Evolutionary conservation across 2,888 invertebrate species (phyloP).

Genomic region (Diadegma fenestrale): DNA sequence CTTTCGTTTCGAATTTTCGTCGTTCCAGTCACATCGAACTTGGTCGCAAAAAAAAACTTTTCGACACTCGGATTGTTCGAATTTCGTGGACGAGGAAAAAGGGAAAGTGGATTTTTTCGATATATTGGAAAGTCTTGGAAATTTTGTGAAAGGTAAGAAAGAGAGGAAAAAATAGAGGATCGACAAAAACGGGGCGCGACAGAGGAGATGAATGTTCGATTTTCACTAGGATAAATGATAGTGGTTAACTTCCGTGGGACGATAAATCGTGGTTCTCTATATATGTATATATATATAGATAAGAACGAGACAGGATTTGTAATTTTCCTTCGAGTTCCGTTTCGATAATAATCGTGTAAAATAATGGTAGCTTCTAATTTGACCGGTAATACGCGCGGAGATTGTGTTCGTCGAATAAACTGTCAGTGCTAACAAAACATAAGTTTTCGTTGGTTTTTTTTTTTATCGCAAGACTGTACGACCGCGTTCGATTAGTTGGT

Average conservation of each 20-base stretch:
- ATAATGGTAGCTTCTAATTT: constrained; percentile 32
- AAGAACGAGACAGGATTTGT: constrained; percentile 22
- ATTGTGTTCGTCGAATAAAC: constrained; percentile 38
- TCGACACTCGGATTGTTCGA: constrained; percentile 1
- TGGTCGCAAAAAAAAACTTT: background rate
- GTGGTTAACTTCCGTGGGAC: constrained; percentile 37
- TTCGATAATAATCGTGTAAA: constrained; percentile 41
- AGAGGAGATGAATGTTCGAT: constrained; percentile 51
- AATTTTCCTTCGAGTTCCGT: constrained; percentile 52
- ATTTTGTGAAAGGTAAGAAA: background rate
- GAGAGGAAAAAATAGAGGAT: background rate
- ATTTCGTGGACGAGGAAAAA: background rate
- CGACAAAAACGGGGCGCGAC: background rate
- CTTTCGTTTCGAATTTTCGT: background rate
- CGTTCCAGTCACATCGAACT: too few species aligned
- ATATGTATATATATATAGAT: background rate
- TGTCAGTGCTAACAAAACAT: constrained; percentile 40
- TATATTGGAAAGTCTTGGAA: background rate
- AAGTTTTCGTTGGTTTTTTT: background rate
- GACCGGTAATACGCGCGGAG: constrained; percentile 43
- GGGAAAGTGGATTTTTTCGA: background rate
- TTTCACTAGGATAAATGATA: constrained; percentile 52
- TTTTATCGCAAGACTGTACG: constrained; percentile 14
- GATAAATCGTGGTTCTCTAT: constrained; percentile 7
- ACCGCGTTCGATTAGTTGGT: background rate